A percentile compares a stretch with the other conserved stretches of the same genome.
These are phyloP conservation scores for Pseudochirops cupreus DNA, from an alignment of 2,797 vertebrate species.

Conservation along the genomic window DNA sequence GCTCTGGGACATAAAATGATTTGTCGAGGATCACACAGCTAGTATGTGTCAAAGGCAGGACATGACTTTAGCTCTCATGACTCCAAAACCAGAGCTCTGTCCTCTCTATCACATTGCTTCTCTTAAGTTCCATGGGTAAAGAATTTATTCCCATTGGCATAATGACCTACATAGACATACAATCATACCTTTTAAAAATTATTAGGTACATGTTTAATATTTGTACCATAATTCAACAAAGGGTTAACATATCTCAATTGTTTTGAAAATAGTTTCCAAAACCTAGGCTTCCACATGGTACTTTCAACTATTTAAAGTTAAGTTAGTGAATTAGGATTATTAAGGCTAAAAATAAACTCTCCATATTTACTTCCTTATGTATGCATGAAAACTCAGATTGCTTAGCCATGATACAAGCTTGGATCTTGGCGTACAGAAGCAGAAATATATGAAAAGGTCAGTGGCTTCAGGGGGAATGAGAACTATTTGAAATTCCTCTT, in stretches of 20 bases:
- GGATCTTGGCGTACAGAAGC: constrained; percentile 48
- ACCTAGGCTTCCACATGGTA: constrained; percentile 26
- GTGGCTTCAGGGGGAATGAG: background rate
- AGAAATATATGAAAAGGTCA: constrained; percentile 47
- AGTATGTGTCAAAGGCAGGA: background rate
- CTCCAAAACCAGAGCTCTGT: background rate
- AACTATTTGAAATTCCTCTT: constrained; percentile 34
- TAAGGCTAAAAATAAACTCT: background rate
- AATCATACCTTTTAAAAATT: constrained; percentile 26
- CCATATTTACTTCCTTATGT: constrained; percentile 2
- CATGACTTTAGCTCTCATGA: background rate
- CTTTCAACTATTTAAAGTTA: constrained; percentile 26
- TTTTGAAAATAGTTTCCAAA: constrained; percentile 41
- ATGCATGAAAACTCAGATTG: background rate
- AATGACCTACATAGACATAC: background rate
- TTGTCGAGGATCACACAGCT: background rate
- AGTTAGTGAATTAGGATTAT: background rate
- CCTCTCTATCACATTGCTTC: background rate
- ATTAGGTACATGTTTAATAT: background rate
- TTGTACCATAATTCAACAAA: background rate
- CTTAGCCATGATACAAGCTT: background rate
- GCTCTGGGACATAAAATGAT: background rate
- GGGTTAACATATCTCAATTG: constrained; percentile 22
- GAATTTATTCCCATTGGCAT: background rate
- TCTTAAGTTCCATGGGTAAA: constrained; percentile 7